Evolutionary conservation across 2,888 invertebrate species (phyloP), one percentile per base, ranked within the genome.

Genomic region (Abrostola tripartita): DNA sequence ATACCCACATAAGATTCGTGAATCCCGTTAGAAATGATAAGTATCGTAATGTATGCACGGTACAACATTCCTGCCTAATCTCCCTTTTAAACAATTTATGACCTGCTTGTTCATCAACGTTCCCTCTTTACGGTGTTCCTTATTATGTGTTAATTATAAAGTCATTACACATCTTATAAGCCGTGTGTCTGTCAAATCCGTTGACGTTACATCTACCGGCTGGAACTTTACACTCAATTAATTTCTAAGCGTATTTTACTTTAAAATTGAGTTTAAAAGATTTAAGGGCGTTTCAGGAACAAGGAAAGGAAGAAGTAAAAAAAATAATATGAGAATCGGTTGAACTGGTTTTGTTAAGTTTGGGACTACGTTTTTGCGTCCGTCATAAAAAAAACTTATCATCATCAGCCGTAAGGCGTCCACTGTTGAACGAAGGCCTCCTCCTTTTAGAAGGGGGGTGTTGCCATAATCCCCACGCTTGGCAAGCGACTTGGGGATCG

Each of bases 121-220:
- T 44, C 56, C 44, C 55, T 52, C 51, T 62, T 65, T 58, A 68
- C 60, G 52, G 60, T 37, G 55, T 64, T 58, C 53, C 63, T 73
- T 66, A 76, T 76, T 70, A 68, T 62, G 74, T 74, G 79, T 79
- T 79, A 77, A 77, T 77, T 77, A 78, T 60, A 49, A 56, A 57
- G 55, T 67, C 67, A 79, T 77, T 76, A 68, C 57, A 58, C 54
- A 56, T 68, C 47, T 65, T 61, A 62, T 44, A 64, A 62, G 51
- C 63, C 59, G 40, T 60, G 38, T 61, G 57, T 64, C 61, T 67
- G 60, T 65, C 12, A 73, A 71, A 74, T 64, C 57, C 61, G 60
- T 70, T 69, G 59, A 69, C 64, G 52, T 57, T 12, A 42, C 47
- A 53, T 36, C 37, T 52, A 24, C 37, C 6, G 37, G 35, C 40